Evolutionary conservation across 2,888 invertebrate species (phyloP).

Genomic region (Melanostoma scalare): DNA sequence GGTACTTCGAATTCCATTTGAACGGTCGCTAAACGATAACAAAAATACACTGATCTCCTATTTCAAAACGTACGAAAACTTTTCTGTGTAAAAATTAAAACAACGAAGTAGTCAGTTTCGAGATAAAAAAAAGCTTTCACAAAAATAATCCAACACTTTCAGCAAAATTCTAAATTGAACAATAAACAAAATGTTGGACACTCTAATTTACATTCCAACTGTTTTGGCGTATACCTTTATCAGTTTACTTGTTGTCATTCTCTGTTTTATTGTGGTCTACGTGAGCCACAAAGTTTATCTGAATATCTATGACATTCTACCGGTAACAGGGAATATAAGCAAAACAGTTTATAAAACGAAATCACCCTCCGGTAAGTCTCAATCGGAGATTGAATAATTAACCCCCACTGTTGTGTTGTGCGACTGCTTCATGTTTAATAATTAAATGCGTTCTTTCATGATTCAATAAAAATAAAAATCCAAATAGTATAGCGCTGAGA

Average conservation of each 20-base stretch:
- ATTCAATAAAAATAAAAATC: background rate
- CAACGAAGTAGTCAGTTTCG: background rate
- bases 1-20: constrained; percentile 26
- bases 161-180: constrained; percentile 1
- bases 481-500: constrained; percentile 61
- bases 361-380: constrained; percentile 62
- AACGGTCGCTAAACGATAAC: constrained; percentile 9
- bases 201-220: constrained; percentile 79
- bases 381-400: constrained; percentile 65
- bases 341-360: constrained; percentile 46
- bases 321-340: constrained; percentile 69
- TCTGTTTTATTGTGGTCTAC: constrained; percentile 80
- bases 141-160: background rate
- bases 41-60: constrained; percentile 15
- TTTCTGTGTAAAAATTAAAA: background rate
- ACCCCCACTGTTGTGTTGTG: constrained; percentile 39
- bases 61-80: constrained; percentile 15
- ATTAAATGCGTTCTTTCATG: constrained; percentile 59
- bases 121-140: background rate
- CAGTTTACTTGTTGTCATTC: constrained; percentile 78
- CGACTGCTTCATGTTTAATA: constrained; percentile 43
- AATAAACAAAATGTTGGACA: constrained; percentile 77
- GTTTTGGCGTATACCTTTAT: constrained; percentile 80
- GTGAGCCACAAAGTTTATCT: constrained; percentile 80
- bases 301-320: constrained; percentile 79